Evolutionary conservation across 2,888 invertebrate genomes (phyloP).

Genomic region (Drosophila fulvimacula): DNA sequence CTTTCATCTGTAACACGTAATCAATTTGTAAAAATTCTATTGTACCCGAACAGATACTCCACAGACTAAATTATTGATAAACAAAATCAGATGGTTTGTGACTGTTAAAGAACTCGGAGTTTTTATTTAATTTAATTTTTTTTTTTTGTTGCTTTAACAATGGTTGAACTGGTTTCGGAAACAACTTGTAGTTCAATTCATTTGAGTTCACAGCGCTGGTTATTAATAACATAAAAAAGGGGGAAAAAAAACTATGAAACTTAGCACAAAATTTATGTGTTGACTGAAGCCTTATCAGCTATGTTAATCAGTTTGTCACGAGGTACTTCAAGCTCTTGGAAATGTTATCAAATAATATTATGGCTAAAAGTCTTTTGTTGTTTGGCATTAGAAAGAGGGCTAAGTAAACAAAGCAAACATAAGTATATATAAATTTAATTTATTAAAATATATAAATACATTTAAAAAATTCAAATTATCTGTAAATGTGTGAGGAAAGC

Average conservation of each 20-base stretch:
- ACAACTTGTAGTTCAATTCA: slow-evolving; percentile 28
- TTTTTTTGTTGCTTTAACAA: slow-evolving; percentile 9
- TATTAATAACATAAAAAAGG: slow-evolving; percentile 25
- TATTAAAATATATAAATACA: not conserved
- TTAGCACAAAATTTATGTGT: slow-evolving; percentile 33
- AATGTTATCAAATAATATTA: not conserved
- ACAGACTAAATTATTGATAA: not conserved
- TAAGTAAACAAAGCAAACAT: not conserved
- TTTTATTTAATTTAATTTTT: not conserved
- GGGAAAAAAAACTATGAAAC: slow-evolving; percentile 20
- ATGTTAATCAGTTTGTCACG: slow-evolving; percentile 47
- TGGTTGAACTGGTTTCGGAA: slow-evolving; percentile 30
- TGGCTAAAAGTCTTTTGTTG: not conserved
- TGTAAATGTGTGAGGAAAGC: too few relatives aligned
- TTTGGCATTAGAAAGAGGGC: too few relatives aligned
- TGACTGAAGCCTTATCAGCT: slow-evolving; percentile 14
- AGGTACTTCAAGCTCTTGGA: slow-evolving; percentile 2
- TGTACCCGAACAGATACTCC: not conserved
- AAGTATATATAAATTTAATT: not conserved
- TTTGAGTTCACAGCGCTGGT: slow-evolving; percentile 31
- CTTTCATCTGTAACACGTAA: not conserved
- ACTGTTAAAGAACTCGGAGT: not conserved
- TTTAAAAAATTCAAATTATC: too few relatives aligned
- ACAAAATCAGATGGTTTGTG: not conserved
- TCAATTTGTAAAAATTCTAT: slow-evolving; percentile 7